Evolutionary conservation across 2,888 invertebrate species (phyloP), one percentile per base, ranked within the genome.

Genomic region (Lomographa bimaculata): DNA sequence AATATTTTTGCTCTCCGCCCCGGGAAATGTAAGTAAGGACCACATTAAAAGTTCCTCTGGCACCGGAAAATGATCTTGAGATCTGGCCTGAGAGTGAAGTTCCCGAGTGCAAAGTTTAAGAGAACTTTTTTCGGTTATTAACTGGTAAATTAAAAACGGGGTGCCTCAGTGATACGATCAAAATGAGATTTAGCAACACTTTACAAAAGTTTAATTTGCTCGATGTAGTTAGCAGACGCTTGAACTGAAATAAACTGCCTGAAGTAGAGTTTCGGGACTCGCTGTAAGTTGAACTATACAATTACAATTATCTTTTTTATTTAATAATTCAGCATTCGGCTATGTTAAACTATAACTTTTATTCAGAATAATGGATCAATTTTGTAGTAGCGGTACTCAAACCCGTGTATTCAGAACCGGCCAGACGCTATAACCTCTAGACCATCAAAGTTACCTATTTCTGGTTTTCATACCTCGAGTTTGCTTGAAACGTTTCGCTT

Each of bases 21-120:
- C 55, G 43, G 54, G 53, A 64, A 66, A 61, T 66, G 64, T 59
- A 49, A 55, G 60, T 56, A 68, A 67, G 54, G 66, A 57, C 61
- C 57, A 64, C 71, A 70, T 78, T 74, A 71, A 74, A 81, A 79
- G 68, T 78, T 80, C 67, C 50, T 57, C 61, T 55, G 65, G 63
- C 64, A 59, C 63, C 60, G 57, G 63, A 60, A 75, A 71, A 73
- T 74, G 73, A 73, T 73, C 64, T 63, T 36, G 55, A 69, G 68
- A 73, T 76, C 70, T 63, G 65, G 66, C 59, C 46, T 20, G 27
- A 38, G 33, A 50, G 57, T 56, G 60, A 58, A 70, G 62, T 65
- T 62, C 46, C 12, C 14, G 56, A 51, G 44, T 53, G 52, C 41
- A 50, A 57, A 62, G 61, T 61, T 63, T 55, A 42, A 36, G 23